Percentiles rank a stretch among this genome's conserved stretches.
phyloP scores from a whole-genome alignment of 2,113 vertebrate genomes.

The Rhizomys pruinosus region DNA sequence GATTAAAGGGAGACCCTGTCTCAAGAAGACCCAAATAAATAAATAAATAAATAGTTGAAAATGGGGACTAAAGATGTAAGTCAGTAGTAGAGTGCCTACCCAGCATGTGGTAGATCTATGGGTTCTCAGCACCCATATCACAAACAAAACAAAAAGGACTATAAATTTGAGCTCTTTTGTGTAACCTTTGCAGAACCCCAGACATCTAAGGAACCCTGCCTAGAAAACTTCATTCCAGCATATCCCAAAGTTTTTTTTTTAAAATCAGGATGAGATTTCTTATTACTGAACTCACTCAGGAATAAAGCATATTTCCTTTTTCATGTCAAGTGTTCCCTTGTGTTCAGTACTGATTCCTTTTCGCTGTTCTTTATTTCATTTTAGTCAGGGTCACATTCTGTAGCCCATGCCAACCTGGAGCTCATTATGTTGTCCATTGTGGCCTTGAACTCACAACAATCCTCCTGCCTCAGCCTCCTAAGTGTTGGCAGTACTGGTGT shows the following conservation, averaged over 20 bases:
- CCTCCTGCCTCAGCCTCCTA: not conserved
- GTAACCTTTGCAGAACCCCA: not conserved
- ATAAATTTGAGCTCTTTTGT: not conserved
- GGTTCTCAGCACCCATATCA: too few relatives aligned
- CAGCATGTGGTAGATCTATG: not conserved
- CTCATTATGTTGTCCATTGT: not conserved
- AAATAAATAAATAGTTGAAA: too few relatives aligned
- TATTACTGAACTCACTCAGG: not conserved
- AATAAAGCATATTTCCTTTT: not conserved
- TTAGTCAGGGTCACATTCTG: not conserved
- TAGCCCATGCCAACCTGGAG: too few relatives aligned
- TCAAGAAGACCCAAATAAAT: too few relatives aligned
- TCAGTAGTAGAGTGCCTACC: not conserved
- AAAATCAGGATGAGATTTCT: conserved; percentile 1
- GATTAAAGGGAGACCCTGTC: too few relatives aligned
- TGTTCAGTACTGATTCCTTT: not conserved
- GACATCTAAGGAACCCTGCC: not conserved
- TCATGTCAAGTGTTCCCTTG: not conserved
- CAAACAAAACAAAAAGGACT: not conserved
- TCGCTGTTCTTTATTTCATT: not conserved
- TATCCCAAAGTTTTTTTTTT: not conserved
- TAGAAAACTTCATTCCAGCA: not conserved
- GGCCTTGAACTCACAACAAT: not conserved
- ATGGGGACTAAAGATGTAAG: not conserved
- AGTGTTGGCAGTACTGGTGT: not conserved